Base-by-base conservation (phyloP, 1,140 invertebrate genomes). In the Drosophila rufa region DNA sequence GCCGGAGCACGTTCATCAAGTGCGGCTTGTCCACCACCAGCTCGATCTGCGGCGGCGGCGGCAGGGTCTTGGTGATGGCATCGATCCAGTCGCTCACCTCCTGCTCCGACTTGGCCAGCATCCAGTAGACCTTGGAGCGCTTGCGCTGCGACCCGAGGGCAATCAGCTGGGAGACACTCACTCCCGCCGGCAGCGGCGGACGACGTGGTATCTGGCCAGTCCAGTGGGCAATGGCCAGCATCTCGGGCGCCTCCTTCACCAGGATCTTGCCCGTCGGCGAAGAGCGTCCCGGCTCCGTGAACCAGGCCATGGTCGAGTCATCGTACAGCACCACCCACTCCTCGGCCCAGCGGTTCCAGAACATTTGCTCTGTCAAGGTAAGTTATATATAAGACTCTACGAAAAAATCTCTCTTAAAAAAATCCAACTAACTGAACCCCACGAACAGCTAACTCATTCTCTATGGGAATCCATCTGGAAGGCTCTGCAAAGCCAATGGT, bases 271-370 rank as follows among this genome's bases (percentile, higher is more conserved):
- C 92, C 42, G 91, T 66, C 6, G 92, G 92, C 6, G 92, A 92
- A 15, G 92, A 91, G 27, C 92, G 79, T 3, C 92, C 92, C 2
- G 92, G 92, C 62, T 93, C 92, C 82, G 96, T 96, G 85, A 95
- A 96, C 96, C 96, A 97, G 8, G 96, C 95, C 92, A 97, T 94
- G 15, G 96, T 96, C 5, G 96, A 96, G 93, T 97, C 96, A 75
- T 96, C 96, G 92, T 96, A 96, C 8, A 97, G 93, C 33, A 96
- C 96, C 46, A 96, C 95, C 95, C 96, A 97, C 92, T 96, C 96
- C 91, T 97, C 95, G 8, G 95, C 94, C 96, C 96, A 97, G n/a
- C 95, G 94, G 89, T 95, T 96, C 93, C 96, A 96, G 59, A 97
- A 94, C 68, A 96, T 94, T 92, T 96, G 95, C 61, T 95, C 96